A percentile compares a stretch with the other conserved stretches of the same genome.
phyloP scores from a whole-genome alignment of 1,140 invertebrate species.

The Apis mellifera region DNA sequence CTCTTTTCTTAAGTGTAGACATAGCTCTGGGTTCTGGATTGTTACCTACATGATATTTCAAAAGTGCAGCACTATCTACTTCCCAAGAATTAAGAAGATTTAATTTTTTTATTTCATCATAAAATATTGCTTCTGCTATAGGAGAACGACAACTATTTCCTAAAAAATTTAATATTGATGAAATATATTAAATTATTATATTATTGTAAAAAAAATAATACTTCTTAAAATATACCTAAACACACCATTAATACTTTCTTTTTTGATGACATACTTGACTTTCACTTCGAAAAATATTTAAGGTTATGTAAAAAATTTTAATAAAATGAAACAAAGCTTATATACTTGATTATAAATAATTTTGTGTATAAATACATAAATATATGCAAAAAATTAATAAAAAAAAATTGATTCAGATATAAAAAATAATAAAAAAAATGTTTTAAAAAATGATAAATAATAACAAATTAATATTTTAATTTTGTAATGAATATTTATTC shows the following conservation, averaged over 20 bases:
- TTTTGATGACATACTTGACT: slow-evolving; percentile 60
- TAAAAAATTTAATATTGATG: slow-evolving; percentile 31
- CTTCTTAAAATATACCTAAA: slow-evolving; percentile 73
- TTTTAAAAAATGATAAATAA: not conserved
- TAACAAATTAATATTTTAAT: slow-evolving; percentile 7
- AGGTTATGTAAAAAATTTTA: slow-evolving; percentile 40
- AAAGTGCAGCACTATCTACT: slow-evolving; percentile 94
- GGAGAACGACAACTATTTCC: slow-evolving; percentile 98
- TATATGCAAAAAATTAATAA: not conserved
- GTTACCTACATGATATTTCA: slow-evolving; percentile 92
- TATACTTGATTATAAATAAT: slow-evolving; percentile 1
- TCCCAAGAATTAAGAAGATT: slow-evolving; percentile 86
- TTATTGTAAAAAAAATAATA: not conserved
- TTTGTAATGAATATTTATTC: slow-evolving; percentile 17
- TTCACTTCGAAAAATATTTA: not conserved
- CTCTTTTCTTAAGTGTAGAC: slow-evolving; percentile 86
- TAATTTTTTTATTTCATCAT: slow-evolving; percentile 85
- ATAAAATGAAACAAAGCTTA: not conserved
- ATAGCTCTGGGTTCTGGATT: slow-evolving; percentile 89
- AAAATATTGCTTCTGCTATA: slow-evolving; percentile 95
- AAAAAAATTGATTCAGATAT: too few relatives aligned
- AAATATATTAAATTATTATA: not conserved
- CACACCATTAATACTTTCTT: slow-evolving; percentile 82
- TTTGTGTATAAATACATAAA: not conserved
- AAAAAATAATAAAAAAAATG: not conserved